phyloP scores from a whole-genome alignment of 2,888 invertebrate genomes.

The Chydorus sphaericus region DNA sequence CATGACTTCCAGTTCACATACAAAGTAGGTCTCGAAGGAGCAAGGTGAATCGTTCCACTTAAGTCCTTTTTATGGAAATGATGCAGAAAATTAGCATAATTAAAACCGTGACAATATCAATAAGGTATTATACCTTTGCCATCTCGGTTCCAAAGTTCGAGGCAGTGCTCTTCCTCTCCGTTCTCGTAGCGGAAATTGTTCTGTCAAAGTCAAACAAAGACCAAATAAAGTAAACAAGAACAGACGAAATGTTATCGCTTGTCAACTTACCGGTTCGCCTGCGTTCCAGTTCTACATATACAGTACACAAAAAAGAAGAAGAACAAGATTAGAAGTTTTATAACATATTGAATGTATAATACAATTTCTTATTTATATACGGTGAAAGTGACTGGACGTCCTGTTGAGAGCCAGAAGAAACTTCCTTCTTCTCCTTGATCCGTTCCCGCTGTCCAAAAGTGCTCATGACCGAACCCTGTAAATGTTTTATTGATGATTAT shows the following conservation, averaged over 20 bases:
- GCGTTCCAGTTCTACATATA: conserved; percentile 95
- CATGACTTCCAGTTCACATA: conserved; percentile 47
- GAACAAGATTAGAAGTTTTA: no score
- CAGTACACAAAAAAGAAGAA: no score
- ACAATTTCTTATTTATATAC: no score
- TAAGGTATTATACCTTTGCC: no score
- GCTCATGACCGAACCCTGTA: conserved; percentile 71
- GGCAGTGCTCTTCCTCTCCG: conserved; percentile 81
- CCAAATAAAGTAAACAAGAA: background rate
- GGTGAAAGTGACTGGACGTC: conserved; percentile 58
- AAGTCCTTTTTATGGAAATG: no score
- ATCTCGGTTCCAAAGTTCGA: conserved; percentile 81
- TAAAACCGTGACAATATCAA: no score
- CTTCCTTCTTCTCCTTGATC: conserved; percentile 79
- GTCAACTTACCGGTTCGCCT: conserved; percentile 53
- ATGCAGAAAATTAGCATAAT: no score
- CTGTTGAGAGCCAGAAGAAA: conserved; percentile 88
- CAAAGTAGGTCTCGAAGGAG: conserved; percentile 82
- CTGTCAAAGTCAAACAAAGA: background rate
- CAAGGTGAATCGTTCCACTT: conserved; percentile 91
- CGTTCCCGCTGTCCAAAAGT: conserved; percentile 86
- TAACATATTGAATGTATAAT: no score
- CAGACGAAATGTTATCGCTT: background rate
- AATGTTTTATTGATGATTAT: background rate
- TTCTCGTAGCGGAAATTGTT: conserved; percentile 88